Evolutionary conservation across 1,140 invertebrate species (phyloP).

Genomic region (Limonius californicus): DNA sequence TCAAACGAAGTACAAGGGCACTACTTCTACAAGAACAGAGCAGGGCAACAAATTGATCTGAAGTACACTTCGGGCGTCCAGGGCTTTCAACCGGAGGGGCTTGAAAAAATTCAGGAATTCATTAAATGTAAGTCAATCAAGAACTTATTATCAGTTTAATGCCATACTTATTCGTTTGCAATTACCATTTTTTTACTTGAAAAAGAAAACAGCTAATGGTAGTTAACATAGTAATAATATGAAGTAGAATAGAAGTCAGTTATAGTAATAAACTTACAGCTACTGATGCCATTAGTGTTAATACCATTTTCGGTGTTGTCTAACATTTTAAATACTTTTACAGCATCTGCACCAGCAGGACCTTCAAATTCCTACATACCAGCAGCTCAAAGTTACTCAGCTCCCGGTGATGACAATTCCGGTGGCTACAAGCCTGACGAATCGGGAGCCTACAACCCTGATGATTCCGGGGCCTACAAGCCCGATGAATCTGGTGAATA

Average conservation of each 20-base stretch:
- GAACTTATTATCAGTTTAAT: too few species aligned
- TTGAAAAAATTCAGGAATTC: not conserved
- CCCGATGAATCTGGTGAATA: not conserved
- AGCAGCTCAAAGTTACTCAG: not conserved
- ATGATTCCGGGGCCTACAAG: not conserved
- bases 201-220: too few species aligned
- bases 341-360: not conserved
- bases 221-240: too few species aligned
- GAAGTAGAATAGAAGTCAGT: too few species aligned
- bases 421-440: not conserved
- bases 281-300: too few species aligned
- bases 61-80: slow-evolving; percentile 29
- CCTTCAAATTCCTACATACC: not conserved
- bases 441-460: not conserved
- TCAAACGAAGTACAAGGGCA: slow-evolving; percentile 29
- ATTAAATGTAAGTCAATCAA: not conserved
- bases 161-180: too few species aligned
- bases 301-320: too few species aligned
- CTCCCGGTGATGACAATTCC: not conserved
- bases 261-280: too few species aligned
- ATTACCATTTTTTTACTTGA: too few species aligned
- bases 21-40: slow-evolving; percentile 24
- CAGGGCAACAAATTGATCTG: slow-evolving; percentile 21
- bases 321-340: not conserved
- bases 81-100: slow-evolving; percentile 24